Evolutionary conservation across 2,113 vertebrate genomes (phyloP).

Genomic region (Nanorana parkeri): DNA sequence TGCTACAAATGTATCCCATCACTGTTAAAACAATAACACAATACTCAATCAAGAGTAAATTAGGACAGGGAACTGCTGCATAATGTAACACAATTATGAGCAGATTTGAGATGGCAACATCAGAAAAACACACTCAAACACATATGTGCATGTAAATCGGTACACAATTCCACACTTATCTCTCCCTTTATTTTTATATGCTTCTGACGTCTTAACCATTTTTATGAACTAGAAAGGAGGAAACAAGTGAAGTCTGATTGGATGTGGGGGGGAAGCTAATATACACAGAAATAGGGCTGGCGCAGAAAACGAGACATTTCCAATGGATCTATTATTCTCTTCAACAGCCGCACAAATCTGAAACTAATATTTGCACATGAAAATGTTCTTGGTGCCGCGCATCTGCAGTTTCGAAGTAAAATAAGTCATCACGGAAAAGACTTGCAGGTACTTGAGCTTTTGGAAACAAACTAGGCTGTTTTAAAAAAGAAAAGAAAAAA

Average conservation of each 20-base stretch:
- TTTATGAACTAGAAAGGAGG: slow-evolving; percentile 29
- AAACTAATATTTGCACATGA: slow-evolving; percentile 49
- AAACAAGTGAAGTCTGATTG: slow-evolving; percentile 45
- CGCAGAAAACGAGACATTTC: slow-evolving; percentile 39
- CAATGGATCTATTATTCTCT: slow-evolving; percentile 44
- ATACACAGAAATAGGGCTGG: slow-evolving; percentile 26
- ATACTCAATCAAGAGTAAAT: slow-evolving; percentile 10
- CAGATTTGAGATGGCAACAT: background rate
- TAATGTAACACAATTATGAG: background rate
- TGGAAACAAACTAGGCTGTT: background rate
- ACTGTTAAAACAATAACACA: background rate
- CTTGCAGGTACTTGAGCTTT: background rate
- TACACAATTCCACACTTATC: background rate
- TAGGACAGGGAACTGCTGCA: slow-evolving; percentile 3
- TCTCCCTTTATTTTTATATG: background rate
- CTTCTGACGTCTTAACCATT: slow-evolving; percentile 20
- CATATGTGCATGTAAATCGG: background rate
- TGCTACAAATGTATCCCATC: background rate
- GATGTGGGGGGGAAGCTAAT: slow-evolving; percentile 25
- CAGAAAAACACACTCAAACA: background rate
- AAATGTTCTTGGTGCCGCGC: slow-evolving; percentile 29
- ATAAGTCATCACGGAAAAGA: slow-evolving; percentile 20
- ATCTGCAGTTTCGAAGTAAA: slow-evolving; percentile 22
- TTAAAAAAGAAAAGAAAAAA: no score
- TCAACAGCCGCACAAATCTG: slow-evolving; percentile 50